Evolutionary conservation across 2,888 invertebrate species (phyloP), one percentile per base, ranked within the genome.

Genomic region (Gordius sp.): DNA sequence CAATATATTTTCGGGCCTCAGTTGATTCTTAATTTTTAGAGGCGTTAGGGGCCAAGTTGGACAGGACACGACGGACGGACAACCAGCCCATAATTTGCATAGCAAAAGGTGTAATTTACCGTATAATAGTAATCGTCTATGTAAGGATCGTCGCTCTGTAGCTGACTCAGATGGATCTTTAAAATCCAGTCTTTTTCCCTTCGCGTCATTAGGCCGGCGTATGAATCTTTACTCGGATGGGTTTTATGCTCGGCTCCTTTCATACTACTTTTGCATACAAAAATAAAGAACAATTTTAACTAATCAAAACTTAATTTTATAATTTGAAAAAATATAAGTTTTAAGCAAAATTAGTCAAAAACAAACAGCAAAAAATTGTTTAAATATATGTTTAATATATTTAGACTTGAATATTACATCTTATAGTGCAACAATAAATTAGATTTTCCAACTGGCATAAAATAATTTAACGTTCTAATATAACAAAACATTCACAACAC

Each of bases 51-150:
- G n/a, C n/a, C n/a, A n/a, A n/a, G n/a, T n/a, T n/a, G n/a, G n/a
- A n/a, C n/a, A n/a, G n/a, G n/a, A n/a, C n/a, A n/a, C n/a, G n/a
- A n/a, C n/a, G n/a, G n/a, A n/a, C n/a, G n/a, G n/a, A n/a, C n/a
- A n/a, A n/a, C n/a, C n/a, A n/a, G n/a, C n/a, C n/a, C n/a, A n/a
- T n/a, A n/a, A n/a, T n/a, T n/a, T n/a, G n/a, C n/a, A n/a, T n/a
- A n/a, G n/a, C n/a, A n/a, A n/a, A n/a, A n/a, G n/a, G n/a, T n/a
- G n/a, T n/a, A n/a, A n/a, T n/a, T 47, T 47, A 47, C 47, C 20
- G 47, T 20, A 20, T 47, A 47, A 47, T 47, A 47, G 47, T 47
- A 47, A 47, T 47, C 47, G 4, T 47, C 16, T n/a, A 20, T 8
- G 23, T n/a, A 47, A 20, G 47, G 47, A 23, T 47, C 20, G 4